Evolutionary conservation across 2,113 vertebrate species (phyloP).

Genomic region (Scolopax mira): DNA sequence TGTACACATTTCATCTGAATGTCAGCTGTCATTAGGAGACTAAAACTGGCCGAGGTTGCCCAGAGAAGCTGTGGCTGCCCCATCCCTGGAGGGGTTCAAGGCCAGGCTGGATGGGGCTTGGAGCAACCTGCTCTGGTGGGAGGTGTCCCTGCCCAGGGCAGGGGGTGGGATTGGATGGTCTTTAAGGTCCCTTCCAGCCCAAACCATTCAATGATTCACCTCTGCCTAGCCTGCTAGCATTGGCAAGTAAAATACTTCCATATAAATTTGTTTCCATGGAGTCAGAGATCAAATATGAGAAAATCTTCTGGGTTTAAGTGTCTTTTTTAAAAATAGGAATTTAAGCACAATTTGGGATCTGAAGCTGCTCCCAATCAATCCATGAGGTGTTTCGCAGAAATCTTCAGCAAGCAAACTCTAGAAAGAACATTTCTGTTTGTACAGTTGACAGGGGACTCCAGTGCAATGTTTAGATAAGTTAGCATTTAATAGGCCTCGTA

Average conservation of each 20-base stretch:
- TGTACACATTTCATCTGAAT: neutral
- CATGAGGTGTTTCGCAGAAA: neutral
- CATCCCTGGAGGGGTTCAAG: too few relatives aligned
- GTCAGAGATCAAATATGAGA: neutral
- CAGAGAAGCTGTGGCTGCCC: too few relatives aligned
- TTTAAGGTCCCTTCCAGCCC: too few relatives aligned
- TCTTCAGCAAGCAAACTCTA: neutral
- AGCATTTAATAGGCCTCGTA: neutral
- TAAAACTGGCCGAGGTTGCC: neutral
- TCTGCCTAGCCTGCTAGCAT: neutral
- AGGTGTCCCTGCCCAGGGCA: too few relatives aligned
- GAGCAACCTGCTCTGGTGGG: too few relatives aligned
- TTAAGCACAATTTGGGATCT: neutral
- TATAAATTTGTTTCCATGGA: neutral
- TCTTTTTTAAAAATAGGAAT: neutral
- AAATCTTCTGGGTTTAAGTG: neutral
- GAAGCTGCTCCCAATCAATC: neutral
- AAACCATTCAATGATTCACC: neutral
- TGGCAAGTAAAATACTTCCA: neutral
- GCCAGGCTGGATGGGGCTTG: too few relatives aligned
- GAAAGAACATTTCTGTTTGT: neutral
- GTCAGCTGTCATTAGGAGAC: neutral
- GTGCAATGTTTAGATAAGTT: neutral
- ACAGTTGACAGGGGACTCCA: neutral
- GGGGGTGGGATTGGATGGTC: too few relatives aligned